Evolutionary conservation across 2,888 invertebrate genomes (phyloP), one percentile per base, ranked within the genome.

Genomic region (Strigamia transsilvanica): DNA sequence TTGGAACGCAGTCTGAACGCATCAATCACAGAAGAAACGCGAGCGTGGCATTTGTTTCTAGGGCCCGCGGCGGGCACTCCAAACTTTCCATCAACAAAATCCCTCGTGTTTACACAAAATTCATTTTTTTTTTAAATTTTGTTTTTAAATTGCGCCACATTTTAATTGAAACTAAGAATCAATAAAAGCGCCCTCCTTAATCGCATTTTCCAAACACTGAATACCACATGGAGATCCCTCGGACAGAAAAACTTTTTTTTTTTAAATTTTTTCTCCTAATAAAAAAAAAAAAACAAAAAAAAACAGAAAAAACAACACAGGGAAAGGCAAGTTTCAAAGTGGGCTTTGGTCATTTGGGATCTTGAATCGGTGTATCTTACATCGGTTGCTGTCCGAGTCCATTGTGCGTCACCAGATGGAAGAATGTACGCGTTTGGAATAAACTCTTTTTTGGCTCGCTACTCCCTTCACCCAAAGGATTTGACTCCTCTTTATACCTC

Each of bases 11-110:
- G 73, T 73, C 73, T 73, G 73, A 73, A 73, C 73, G 73, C 73
- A 73, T 73, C 73, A 73, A 73, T 73, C 73, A 73, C 73, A 73
- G 73, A 73, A 73, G 73, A 73, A 73, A 73, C 73, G 73, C 73
- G 73, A 73, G 73, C 73, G 32, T 73, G 73, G 73, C 73, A 73
- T 73, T 73, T 73, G 73, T 73, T 73, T 73, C 73, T 73, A 73
- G 23, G 73, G 73, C 73, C 73, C 73, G 73, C 73, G 73, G 73
- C 73, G 73, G 73, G 73, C 73, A 73, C 73, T 73, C 73, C 73
- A 73, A 73, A 73, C 27, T 73, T 73, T 73, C 73, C 73, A 73
- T 73, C 73, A 73, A 73, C 32, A 32, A 73, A 73, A 32, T 73
- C 73, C 73, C 73, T 7, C 27, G 73, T 1, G 73, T 32, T 27